phyloP scores from a whole-genome alignment of 2,797 vertebrate genomes.

The Australoheros facetus region DNA sequence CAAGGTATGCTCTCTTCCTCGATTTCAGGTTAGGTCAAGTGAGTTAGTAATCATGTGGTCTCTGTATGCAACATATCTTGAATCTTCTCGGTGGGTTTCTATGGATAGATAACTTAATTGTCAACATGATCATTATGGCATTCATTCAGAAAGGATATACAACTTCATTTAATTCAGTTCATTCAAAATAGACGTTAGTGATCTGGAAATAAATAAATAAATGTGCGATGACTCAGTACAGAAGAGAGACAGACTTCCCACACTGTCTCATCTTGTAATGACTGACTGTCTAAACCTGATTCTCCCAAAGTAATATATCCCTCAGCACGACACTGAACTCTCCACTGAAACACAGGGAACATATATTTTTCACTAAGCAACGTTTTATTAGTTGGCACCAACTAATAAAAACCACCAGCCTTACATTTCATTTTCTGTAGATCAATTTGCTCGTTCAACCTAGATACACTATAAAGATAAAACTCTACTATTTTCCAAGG shows the following conservation, averaged over 20 bases:
- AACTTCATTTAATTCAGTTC: background rate
- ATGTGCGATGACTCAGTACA: background rate
- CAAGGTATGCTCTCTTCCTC: constrained; percentile 63
- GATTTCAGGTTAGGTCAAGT: background rate
- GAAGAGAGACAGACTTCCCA: background rate
- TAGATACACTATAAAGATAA: background rate
- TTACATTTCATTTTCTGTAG: background rate
- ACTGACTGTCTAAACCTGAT: constrained; percentile 37
- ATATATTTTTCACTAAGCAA: background rate
- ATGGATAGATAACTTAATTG: background rate
- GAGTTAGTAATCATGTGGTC: background rate
- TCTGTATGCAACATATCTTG: background rate
- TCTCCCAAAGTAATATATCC: constrained; percentile 14
- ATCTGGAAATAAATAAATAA: background rate
- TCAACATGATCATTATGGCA: background rate
- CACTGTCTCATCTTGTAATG: constrained; percentile 13
- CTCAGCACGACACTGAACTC: background rate
- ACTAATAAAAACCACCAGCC: background rate
- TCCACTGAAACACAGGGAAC: background rate
- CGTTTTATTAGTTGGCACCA: background rate
- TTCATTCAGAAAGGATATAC: background rate
- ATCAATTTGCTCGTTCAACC: background rate
- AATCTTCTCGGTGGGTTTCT: background rate
- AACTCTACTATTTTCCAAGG: background rate
- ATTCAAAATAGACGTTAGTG: background rate